Base-by-base conservation (phyloP, 1,140 invertebrate species). In the Phthorimaea operculella region DNA sequence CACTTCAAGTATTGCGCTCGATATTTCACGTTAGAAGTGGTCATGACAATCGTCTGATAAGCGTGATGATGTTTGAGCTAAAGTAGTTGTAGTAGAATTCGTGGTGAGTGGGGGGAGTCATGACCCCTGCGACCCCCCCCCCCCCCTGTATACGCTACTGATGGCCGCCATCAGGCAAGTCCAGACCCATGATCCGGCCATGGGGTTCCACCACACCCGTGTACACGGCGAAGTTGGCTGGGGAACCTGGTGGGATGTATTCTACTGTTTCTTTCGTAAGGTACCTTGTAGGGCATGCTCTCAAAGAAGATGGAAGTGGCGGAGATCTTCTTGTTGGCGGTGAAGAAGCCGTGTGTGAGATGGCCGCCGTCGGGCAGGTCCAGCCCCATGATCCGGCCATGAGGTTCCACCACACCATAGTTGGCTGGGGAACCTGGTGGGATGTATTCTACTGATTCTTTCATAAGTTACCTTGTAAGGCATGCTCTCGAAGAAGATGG, bases 231-330 rank as follows among this genome's bases (percentile, higher is more conserved):
- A 99, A 94, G 85, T 99, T 99, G 4, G 97, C 98, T 14, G 98
- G 97, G 21, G 96, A 98, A 3, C 98, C 98, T 87, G 10, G n/a
- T n/a, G n/a, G 6, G 21, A 28, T 28, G 21, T 28, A 28, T 28
- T 28, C 6, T 28, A 6, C 6, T n/a, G n/a, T 4, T 28, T 28
- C 21, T 28, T 6, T 28, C 2, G 6, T 42, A n/a, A 60, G 53
- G 66, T 39, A 98, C 92, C 86, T 98, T 98, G 73, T 99, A 99
- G 4, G 97, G 97, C 92, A 99, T 96, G 11, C 96, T 98, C 87
- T 99, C 97, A 79, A 99, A 99, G 87, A 97, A 99, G 42, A 99
- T 93, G 0, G 97, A 98, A 0, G 97, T 98, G 2, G 97, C 97
- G 0, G 97, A 99, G 21, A 99, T 96, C 84, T 96, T 97, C 76